Base-by-base conservation (phyloP, 2,888 invertebrate species). In the Stramonita haemastoma region DNA sequence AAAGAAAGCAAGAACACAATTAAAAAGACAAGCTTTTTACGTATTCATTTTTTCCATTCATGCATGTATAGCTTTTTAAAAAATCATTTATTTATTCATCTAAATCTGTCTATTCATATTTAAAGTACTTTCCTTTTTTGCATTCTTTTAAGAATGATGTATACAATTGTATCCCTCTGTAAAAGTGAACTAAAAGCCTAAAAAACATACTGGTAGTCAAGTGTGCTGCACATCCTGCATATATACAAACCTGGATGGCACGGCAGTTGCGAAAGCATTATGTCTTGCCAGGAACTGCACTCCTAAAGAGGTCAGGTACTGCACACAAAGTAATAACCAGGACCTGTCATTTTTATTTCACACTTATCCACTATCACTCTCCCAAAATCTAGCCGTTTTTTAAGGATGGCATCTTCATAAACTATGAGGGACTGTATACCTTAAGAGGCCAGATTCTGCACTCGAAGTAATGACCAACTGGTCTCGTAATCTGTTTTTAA, bases 281-380 rank as follows among this genome's bases (percentile, higher is more conserved):
- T 97, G 97, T 95, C 98, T 98, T 1, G 98, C 98, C 95, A 97
- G 97, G 93, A 97, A 97, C 96, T 97, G 98, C 91, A 97, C 97
- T 90, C 97, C 98, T 93, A 97, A 97, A 17, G 97, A 98, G 84
- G 97, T 97, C 87, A 97, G 97, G 95, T 97, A 97, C 93, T 97
- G 97, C 46, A 95, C 93, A 88, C 34, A 83, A 26, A 89, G 19
- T 89, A 15, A 79, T 0, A 34, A 34, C 34, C 15, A 19, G 32
- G 32, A 34, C 2, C 26, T 73, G 73, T 46, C 66, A 66, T 26
- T 8, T 46, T 2, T 46, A 66, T 66, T 66, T 17, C 26, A 66
- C 66, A 66, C 13, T 66, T 17, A 22, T 22, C 66, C 13, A 66
- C 66, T 66, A 26, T 66, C 26, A 66, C 1, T 66, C n/a, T n/a